A percentile compares a stretch with the other conserved stretches of the same genome.
These are phyloP conservation scores for Hippoglossus stenolepis DNA, from an alignment of 2,113 vertebrate species.

Conservation along the genomic window DNA sequence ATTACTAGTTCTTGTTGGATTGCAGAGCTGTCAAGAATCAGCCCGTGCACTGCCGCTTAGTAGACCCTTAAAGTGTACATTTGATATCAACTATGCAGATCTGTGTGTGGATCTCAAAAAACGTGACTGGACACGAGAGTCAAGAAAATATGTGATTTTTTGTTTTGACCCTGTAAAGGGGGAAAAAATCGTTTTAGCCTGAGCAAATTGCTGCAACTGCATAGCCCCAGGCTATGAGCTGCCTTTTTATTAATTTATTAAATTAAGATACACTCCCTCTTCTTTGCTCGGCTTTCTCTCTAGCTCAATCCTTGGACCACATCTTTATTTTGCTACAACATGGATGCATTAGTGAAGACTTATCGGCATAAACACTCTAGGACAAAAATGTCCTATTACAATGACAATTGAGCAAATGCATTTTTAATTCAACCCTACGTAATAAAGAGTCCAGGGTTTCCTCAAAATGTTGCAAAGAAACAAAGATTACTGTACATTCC, in stretches of 20 bases:
- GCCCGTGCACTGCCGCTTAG: not conserved
- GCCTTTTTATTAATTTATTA: conserved; percentile 37
- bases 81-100: not conserved
- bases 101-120: not conserved
- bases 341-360: conserved; percentile 5
- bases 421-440: no score
- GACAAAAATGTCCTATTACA: no score
- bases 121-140: not conserved
- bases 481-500: no score
- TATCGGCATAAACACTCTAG: no score
- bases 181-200: not conserved
- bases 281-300: conserved; percentile 9
- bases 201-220: conserved; percentile 28
- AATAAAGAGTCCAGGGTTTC: no score
- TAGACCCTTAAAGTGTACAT: not conserved
- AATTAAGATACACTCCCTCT: conserved; percentile 25
- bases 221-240: conserved; percentile 35
- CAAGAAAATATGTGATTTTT: not conserved
- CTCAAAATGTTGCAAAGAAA: no score
- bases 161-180: not conserved
- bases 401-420: no score
- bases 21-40: not conserved
- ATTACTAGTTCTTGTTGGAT: not conserved
- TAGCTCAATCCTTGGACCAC: conserved; percentile 20
- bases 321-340: conserved; percentile 23